Base-by-base conservation (phyloP, 1,140 invertebrate species). In the Drosophila orena region DNA sequence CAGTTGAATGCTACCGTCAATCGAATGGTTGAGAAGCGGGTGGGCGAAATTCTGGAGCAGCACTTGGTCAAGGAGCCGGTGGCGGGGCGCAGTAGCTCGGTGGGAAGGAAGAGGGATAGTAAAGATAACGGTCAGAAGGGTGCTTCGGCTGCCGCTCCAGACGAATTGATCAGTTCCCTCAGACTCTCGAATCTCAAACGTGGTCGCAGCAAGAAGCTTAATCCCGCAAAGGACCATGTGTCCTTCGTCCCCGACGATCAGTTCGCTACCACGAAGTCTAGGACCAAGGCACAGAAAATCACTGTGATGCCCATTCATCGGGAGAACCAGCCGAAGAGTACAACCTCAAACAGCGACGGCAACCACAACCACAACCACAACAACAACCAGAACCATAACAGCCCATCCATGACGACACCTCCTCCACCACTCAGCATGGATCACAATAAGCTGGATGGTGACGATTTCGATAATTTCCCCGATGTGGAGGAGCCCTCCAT, bases 21-120 rank as follows among this genome's bases (percentile, higher is more conserved):
- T 12, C 42, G 69, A 11, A 20, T 79, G 11, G 69, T 80, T 3
- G 78, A 79, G 42, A 42, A 55, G 2, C 65, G 74, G 34, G 17
- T 80, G 0, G 7, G 2, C 5, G 42, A 49, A 17, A 14, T 64
- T 3, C 20, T 47, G 35, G 40, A 52, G 7, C 46, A 47, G 11
- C 53, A 6, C 4, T 3, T 6, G n/a, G 1, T 1, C 14, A 27
- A 15, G 14, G 20, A 3, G 5, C 7, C 12, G 30, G 10, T 5
- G n/a, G 1, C 27, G 8, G 47, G 27, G 5, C 20, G 44, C 44
- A 46, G 44, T 46, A 8, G 22, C 44, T 14, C 5, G 0, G 20
- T 2, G 0, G 44, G 11, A 24, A 46, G 20, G 12, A 47, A 47
- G 2, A 46, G 44, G 20, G 3, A 30, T 4, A 15, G 1, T 4